phyloP scores from a whole-genome alignment of 2,113 vertebrate genomes.

The Vulpes lagopus region DNA sequence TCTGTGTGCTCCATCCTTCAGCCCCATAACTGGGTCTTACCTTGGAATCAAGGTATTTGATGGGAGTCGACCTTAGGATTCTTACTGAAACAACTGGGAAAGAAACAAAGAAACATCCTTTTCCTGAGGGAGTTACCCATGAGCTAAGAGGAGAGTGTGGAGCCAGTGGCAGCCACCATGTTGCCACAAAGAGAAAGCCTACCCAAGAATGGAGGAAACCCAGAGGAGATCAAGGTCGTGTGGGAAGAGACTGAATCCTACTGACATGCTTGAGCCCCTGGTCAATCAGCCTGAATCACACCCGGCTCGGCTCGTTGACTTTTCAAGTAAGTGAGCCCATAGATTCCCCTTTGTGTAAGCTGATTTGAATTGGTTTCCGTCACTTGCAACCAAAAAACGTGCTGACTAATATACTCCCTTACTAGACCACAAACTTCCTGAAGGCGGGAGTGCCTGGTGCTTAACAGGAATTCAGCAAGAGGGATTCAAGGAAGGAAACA shows the following conservation, averaged over 20 bases:
- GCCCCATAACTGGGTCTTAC: background rate
- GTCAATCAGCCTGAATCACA: background rate
- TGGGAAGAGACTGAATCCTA: background rate
- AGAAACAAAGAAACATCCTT: conserved; percentile 9
- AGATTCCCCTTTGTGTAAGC: background rate
- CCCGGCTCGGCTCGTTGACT: background rate
- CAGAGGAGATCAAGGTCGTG: background rate
- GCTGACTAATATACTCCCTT: background rate
- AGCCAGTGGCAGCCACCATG: background rate
- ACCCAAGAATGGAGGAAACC: background rate
- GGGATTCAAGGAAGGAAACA: background rate
- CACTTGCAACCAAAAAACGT: background rate
- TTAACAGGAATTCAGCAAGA: background rate
- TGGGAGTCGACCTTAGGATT: conserved; percentile 9
- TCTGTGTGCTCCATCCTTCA: background rate
- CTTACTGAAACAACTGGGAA: conserved; percentile 35
- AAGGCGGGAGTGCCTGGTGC: background rate
- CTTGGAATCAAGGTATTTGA: background rate
- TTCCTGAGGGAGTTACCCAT: background rate
- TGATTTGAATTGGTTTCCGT: background rate
- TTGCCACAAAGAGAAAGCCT: background rate
- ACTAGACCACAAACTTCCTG: background rate
- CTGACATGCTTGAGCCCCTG: background rate
- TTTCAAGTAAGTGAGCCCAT: background rate
- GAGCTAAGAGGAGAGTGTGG: background rate